Percentiles rank a stretch among this genome's conserved stretches.
phyloP scores from a whole-genome alignment of 2,113 vertebrate species.

The Charadrius vociferus region DNA sequence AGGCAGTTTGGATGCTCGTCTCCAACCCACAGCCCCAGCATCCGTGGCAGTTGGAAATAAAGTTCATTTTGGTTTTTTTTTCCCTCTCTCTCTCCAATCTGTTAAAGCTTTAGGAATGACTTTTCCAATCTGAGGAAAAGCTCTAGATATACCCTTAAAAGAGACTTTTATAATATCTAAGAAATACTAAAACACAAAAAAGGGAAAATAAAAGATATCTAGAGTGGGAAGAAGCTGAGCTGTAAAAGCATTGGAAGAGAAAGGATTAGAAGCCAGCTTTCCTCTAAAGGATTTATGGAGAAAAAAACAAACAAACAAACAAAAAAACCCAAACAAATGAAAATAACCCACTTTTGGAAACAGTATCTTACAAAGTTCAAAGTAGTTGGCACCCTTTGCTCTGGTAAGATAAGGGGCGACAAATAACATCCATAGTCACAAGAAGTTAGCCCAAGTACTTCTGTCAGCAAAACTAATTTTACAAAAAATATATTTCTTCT shows the following conservation, averaged over 20 bases:
- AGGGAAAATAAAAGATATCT: background rate
- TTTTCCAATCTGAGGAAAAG: background rate
- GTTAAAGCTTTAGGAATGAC: background rate
- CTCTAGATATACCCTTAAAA: background rate
- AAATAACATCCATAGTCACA: background rate
- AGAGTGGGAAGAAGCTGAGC: background rate
- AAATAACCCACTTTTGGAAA: background rate
- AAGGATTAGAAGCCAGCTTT: conserved; percentile 2
- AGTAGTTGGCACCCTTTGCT: background rate
- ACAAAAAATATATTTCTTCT: background rate
- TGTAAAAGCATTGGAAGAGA: background rate
- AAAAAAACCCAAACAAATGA: background rate
- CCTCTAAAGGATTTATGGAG: background rate
- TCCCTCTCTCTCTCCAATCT: background rate
- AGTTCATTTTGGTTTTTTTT: background rate
- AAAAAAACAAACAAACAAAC: background rate
- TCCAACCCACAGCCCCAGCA: background rate
- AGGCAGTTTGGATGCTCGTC: background rate
- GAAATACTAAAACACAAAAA: background rate
- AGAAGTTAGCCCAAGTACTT: background rate
- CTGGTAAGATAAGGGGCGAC: background rate
- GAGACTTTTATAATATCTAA: background rate
- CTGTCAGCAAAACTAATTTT: conserved; percentile 25
- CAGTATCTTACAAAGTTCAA: conserved; percentile 27
- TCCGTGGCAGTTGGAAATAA: background rate